A percentile compares a stretch with the other conserved stretches of the same genome.
Evolutionary conservation across 2,797 vertebrate genomes (phyloP).

Genomic region (Picus viridis): DNA sequence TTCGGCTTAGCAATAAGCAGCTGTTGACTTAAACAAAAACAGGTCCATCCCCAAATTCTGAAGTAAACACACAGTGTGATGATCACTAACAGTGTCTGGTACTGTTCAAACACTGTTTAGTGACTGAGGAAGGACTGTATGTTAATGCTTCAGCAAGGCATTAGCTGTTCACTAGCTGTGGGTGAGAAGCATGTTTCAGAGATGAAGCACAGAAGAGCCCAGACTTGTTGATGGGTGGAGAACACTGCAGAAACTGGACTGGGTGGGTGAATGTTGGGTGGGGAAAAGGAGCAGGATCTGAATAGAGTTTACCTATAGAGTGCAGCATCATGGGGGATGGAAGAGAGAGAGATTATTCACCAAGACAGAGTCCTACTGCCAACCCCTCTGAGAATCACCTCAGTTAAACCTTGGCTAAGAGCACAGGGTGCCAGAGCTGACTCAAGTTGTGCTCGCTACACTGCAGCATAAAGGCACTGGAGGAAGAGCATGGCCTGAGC

Average conservation of each 20-base stretch:
- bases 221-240: neutral
- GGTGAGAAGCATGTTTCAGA: slow-evolving; percentile 23
- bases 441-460: neutral
- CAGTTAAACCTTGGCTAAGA: neutral
- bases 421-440: neutral
- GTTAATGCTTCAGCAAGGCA: neutral
- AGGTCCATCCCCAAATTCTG: neutral
- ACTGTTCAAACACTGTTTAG: neutral
- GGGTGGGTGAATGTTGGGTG: slow-evolving; percentile 9
- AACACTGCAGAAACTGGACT: slow-evolving; percentile 4
- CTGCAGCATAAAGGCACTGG: neutral
- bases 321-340: neutral
- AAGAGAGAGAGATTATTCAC: neutral
- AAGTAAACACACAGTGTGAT: neutral
- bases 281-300: neutral
- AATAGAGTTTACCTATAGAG: neutral
- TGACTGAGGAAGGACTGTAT: neutral
- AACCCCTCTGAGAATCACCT: slow-evolving; percentile 4
- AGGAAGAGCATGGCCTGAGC: neutral
- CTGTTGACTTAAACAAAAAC: neutral
- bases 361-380: neutral
- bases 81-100: neutral
- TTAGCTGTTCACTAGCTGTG: neutral
- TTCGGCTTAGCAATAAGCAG: neutral
- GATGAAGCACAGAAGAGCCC: slow-evolving; percentile 7